These are phyloP conservation scores for Eurytoma californica DNA, from an alignment of 2,888 invertebrate genomes.

Conservation along the genomic window DNA sequence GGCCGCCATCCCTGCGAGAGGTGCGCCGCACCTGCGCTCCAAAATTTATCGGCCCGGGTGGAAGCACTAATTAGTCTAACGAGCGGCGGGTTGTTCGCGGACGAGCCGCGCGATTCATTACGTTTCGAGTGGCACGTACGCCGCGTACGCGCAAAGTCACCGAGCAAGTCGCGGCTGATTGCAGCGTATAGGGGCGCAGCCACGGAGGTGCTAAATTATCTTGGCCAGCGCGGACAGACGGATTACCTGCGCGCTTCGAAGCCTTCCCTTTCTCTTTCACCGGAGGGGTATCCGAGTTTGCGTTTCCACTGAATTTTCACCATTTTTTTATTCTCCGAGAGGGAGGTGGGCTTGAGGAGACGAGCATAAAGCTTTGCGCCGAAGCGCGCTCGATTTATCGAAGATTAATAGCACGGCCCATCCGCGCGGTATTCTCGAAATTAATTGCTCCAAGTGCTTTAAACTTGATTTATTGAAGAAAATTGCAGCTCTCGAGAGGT, in stretches of 20 bases:
- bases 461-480: slow-evolving; percentile 46
- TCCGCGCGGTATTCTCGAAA: slow-evolving; percentile 30
- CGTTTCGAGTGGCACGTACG: slow-evolving; percentile 21
- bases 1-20: not conserved
- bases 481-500: slow-evolving; percentile 16
- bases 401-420: slow-evolving; percentile 38
- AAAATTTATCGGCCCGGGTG: slow-evolving; percentile 43
- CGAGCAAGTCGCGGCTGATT: slow-evolving; percentile 15
- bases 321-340: not conserved
- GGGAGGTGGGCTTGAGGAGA: not conserved
- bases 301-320: slow-evolving; percentile 21
- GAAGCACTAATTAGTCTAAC: slow-evolving; percentile 55
- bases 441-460: slow-evolving; percentile 41
- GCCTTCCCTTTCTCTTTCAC: not conserved
- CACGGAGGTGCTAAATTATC: slow-evolving; percentile 27
- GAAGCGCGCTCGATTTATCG: slow-evolving; percentile 25
- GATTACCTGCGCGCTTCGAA: not conserved
- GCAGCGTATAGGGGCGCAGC: not conserved
- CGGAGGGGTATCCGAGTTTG: not conserved
- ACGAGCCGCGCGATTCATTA: slow-evolving; percentile 32
- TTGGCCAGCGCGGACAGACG: not conserved
- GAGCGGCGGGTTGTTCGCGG: slow-evolving; percentile 47
- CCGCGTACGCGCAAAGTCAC: slow-evolving; percentile 11
- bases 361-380: not conserved
- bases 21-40: not conserved